Evolutionary conservation across 2,797 vertebrate genomes (phyloP).

Genomic region (Phataginus tricuspis): DNA sequence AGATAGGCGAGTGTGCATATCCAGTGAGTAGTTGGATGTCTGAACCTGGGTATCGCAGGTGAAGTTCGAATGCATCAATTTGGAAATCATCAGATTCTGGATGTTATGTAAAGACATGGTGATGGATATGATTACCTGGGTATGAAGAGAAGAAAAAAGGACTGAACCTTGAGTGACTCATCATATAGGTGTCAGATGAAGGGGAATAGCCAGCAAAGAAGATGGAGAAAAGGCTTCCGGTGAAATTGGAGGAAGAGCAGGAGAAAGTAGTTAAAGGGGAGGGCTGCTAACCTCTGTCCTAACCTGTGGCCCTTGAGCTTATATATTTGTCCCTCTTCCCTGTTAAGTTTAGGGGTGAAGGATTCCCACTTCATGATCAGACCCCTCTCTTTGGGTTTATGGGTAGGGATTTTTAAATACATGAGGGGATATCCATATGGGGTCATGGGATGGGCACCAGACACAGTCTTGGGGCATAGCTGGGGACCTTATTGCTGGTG

Average conservation of each 20-base stretch:
- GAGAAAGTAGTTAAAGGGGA: not conserved
- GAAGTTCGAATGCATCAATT: not conserved
- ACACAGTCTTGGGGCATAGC: not conserved
- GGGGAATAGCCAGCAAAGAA: not conserved
- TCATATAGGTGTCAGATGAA: not conserved
- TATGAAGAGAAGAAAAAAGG: not conserved
- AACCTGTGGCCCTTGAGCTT: not conserved
- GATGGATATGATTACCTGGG: not conserved
- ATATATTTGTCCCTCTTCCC: not conserved
- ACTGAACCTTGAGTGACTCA: not conserved
- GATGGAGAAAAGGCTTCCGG: not conserved
- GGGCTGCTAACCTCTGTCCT: not conserved
- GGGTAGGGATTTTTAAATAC: not conserved
- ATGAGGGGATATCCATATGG: not conserved
- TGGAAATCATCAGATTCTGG: not conserved
- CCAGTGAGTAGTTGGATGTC: not conserved
- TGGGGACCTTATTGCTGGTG: not conserved
- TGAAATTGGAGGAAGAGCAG: not conserved
- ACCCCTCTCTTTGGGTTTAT: not conserved
- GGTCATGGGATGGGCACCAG: not conserved
- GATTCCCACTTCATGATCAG: not conserved
- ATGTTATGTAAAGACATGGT: not conserved
- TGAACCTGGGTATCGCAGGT: not conserved
- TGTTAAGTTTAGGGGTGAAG: not conserved
- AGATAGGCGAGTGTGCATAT: not conserved